Evolutionary conservation across 2,113 vertebrate genomes (phyloP).

Genomic region (Empidonax traillii): DNA sequence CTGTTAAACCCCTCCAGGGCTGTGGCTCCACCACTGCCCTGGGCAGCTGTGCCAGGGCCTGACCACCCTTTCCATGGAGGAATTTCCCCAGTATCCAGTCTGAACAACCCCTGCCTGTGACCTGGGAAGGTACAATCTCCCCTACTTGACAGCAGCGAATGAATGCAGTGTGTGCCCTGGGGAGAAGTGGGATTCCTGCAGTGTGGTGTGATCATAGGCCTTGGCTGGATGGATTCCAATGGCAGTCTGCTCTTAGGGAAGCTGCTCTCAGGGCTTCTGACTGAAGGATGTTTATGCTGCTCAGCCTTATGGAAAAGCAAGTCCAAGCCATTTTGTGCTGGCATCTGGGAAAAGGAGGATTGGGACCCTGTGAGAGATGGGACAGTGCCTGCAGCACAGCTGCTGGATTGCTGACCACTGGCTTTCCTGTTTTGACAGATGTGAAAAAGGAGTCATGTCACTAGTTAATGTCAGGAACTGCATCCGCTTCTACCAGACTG

Average conservation of each 20-base stretch:
- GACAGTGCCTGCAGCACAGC: not conserved
- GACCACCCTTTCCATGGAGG: not conserved
- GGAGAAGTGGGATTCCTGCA: not conserved
- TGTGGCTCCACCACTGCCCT: not conserved
- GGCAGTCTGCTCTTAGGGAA: not conserved
- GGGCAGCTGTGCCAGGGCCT: not conserved
- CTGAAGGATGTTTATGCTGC: not conserved
- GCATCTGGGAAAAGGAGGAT: not conserved
- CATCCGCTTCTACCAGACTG: constrained; percentile 98
- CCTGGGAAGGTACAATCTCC: not conserved
- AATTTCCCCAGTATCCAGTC: not conserved
- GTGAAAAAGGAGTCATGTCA: constrained; percentile 98
- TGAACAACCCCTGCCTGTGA: not conserved
- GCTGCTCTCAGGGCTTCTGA: not conserved
- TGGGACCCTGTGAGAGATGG: not conserved
- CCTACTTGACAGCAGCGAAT: not conserved
- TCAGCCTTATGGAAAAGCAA: not conserved
- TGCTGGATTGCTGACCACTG: not conserved
- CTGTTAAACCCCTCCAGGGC: not conserved
- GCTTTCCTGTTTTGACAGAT: constrained; percentile 73
- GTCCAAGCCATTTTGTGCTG: not conserved
- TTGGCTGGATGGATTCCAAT: not conserved
- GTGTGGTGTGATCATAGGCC: not conserved
- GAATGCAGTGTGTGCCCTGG: not conserved
- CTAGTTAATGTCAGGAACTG: constrained; percentile 97